Conservation (phyloP, 2,113 vertebrate species). For the Semnornis frantzii region DNA sequence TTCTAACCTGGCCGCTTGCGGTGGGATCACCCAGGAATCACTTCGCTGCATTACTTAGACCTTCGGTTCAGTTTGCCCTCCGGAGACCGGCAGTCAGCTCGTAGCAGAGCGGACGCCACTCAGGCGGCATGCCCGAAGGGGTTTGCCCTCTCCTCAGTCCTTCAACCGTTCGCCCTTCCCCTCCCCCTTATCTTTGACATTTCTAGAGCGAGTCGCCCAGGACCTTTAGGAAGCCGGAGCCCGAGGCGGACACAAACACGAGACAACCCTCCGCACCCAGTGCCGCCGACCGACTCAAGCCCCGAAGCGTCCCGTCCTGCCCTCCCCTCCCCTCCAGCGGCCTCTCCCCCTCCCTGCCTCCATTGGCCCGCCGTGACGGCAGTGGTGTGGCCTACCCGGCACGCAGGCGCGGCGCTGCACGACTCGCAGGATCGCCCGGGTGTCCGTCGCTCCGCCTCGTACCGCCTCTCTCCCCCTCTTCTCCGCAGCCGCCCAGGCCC, state of each 20-base stretch:
- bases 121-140: neutral
- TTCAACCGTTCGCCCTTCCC: neutral
- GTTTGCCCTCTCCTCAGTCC: neutral
- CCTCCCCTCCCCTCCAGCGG: too few species aligned
- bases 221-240: accelerated
- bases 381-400: neutral
- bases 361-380: neutral
- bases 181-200: neutral
- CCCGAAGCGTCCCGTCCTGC: too few species aligned
- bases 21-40: too few species aligned
- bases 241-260: accelerated
- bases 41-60: neutral
- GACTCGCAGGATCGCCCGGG: neutral
- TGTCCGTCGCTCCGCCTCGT: neutral
- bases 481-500: neutral
- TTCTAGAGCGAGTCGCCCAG: neutral
- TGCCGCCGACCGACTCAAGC: neutral
- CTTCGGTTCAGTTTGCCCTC: neutral
- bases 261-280: accelerated
- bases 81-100: accelerated
- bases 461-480: neutral
- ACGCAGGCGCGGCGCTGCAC: conserved; percentile 39
- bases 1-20: neutral
- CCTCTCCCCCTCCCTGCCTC: neutral
- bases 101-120: neutral